Percentiles rank a stretch among this genome's conserved stretches.
Evolutionary conservation across 2,797 vertebrate genomes (phyloP).

Genomic region (Parambassis ranga): DNA sequence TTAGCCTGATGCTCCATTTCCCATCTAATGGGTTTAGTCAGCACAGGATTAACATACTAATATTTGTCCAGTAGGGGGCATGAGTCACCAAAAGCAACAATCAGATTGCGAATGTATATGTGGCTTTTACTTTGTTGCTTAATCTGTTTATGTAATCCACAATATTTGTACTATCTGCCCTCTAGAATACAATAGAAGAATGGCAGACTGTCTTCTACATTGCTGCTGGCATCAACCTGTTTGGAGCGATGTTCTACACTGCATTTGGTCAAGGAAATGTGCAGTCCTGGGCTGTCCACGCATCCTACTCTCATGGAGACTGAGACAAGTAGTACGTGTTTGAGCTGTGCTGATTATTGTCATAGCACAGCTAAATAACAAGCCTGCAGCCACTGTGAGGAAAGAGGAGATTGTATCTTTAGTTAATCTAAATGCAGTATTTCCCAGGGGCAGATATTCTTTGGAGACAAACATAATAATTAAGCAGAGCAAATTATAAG

Average conservation of each 20-base stretch:
- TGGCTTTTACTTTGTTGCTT: too few relatives aligned
- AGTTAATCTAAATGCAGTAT: neutral
- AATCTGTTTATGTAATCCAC: neutral
- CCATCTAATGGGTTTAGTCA: constrained; percentile 31
- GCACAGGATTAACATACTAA: constrained; percentile 15
- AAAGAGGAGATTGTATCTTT: neutral
- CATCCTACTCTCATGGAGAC: constrained; percentile 73
- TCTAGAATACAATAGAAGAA: constrained; percentile 90
- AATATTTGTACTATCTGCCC: constrained; percentile 29
- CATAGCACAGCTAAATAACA: neutral
- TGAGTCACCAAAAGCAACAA: neutral
- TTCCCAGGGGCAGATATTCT: neutral
- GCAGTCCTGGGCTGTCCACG: constrained; percentile 89
- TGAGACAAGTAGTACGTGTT: constrained; percentile 45
- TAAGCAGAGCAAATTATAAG: neutral
- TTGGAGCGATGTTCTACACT: constrained; percentile 90
- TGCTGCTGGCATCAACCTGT: constrained; percentile 89
- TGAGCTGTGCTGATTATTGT: neutral
- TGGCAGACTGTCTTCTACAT: constrained; percentile 97
- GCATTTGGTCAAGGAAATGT: constrained; percentile 88
- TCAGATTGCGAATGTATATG: too few relatives aligned
- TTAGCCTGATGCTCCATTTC: constrained; percentile 4
- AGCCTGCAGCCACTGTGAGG: neutral
- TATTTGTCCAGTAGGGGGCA: constrained; percentile 34
- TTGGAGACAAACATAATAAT: neutral